Evolutionary conservation across 2,113 vertebrate species (phyloP), one percentile per base, ranked within the genome.

Genomic region (Cinclus mexicanus): DNA sequence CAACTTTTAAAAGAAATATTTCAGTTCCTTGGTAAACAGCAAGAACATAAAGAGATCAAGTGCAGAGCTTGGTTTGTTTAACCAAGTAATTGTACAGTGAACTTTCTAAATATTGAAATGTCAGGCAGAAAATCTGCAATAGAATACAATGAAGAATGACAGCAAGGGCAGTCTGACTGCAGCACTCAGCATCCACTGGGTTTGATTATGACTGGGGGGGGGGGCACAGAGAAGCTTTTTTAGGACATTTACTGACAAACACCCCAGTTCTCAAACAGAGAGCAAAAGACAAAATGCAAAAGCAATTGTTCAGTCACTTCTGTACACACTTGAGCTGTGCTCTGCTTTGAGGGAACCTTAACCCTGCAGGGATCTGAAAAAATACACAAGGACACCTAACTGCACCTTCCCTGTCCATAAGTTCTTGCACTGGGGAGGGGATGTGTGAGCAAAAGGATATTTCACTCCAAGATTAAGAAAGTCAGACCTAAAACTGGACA

Each of bases 21-120:
- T 93, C 84, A 76, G 91, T 89, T 95, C 69, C 89, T 94, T 95
- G 89, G 89, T 94, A 93, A 96, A 91, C 91, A 85, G 49, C 57
- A 79, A 89, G 69, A 94, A 79, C 6, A 1, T 16, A 69, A 69
- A 86, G 49, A 67, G 17, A 83, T 65, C 53, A 67, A 65, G 39
- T 74, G 53, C 91, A 90, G 46, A 89, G 65, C 57, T 76, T 59
- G 49, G 12, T 64, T 77, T 86, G 24, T 76, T 87, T 41, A 29
- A 60, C 60, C 50, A 55, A 72, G 59, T 68, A 75, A 87, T n/a
- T 33, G 28, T 53, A 16, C 35, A 68, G 61, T 17, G 46, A 82
- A 64, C 31, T 70, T 76, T 82, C 56, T n/a, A 49, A 42, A 46
- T 50, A 42, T 31, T 75, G 60, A 65, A 57, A 60, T 82, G 50